Base-by-base conservation (phyloP, 2,888 invertebrate species). In the Melangyna quadrimaculata region DNA sequence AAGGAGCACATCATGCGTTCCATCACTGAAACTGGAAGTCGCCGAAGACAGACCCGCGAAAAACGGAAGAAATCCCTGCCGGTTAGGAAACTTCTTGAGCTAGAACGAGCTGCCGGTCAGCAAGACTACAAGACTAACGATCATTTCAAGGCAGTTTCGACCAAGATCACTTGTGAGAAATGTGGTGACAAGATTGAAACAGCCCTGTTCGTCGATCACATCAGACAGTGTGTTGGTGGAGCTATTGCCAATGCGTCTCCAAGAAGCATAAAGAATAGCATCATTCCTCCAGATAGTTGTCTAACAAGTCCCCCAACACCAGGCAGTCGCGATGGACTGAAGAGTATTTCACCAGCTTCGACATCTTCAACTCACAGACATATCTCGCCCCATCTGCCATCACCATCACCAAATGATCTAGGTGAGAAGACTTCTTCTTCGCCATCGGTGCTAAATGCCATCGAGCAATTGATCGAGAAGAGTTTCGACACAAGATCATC, bases 121-220 rank as follows among this genome's bases (percentile, higher is more conserved):
- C 96, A 97, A 88, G 97, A 97, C 89, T 95, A 96, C 91, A 97
- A 97, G 92, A 96, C 96, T 88, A 96, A 96, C 5, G 95, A 90
- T 0, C 48, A 59, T 17, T 73, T 90, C 24, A 91, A 91, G 59
- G 93, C 95, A 8, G 90, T 90, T 1, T 93, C 94, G 19, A 95
- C 95, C 43, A 94, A 97, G 88, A 98, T 98, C 87, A 97, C 97
- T 14, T 98, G 98, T 92, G 98, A 98, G 90, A 98, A 98, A 93
- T 99, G 98, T 91, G 97, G 97, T 57, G 97, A 97, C 87, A 98
- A 97, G 93, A 98, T 98, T 88, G 98, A 98, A 92, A 97, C 98
- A 73, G 95, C 96, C 8, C 94, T 96, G 78, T 98, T 98, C 90
- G 98, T 98, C 24, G 98, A 98, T 90, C 98, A 98, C 91, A 97